Percentiles rank a stretch among this genome's conserved stretches.
phyloP scores from a whole-genome alignment of 2,888 invertebrate genomes.

The Peribatodes rhomboidaria region DNA sequence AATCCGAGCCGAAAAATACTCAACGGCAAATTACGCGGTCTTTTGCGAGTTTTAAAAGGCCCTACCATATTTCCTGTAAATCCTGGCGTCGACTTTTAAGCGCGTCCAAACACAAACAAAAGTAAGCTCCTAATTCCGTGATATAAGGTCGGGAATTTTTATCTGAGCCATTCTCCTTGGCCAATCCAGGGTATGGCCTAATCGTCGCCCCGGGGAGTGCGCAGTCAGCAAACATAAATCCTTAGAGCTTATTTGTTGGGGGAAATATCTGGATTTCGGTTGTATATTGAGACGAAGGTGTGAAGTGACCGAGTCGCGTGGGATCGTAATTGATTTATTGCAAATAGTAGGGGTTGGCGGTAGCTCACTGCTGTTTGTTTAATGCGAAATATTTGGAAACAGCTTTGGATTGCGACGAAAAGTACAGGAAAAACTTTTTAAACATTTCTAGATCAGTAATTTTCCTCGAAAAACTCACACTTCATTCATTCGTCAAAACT shows the following conservation, averaged over 20 bases:
- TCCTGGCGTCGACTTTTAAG: constrained; percentile 46
- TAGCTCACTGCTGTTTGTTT: constrained; percentile 2
- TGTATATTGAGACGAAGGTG: constrained; percentile 39
- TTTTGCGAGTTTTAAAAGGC: constrained; percentile 38
- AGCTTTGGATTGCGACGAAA: background rate
- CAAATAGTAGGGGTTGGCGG: constrained; percentile 34
- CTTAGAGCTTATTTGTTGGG: constrained; percentile 63
- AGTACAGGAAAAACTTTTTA: background rate
- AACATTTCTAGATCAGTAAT: background rate
- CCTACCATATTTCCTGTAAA: constrained; percentile 45
- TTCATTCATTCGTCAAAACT: too few species aligned
- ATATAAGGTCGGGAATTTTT: constrained; percentile 63
- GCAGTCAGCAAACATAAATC: constrained; percentile 61
- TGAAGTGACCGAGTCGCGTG: constrained; percentile 36
- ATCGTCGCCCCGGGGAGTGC: constrained; percentile 45
- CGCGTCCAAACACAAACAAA: constrained; percentile 45
- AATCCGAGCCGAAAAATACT: constrained; percentile 37
- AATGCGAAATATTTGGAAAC: background rate
- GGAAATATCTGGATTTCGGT: constrained; percentile 56
- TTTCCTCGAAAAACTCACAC: background rate
- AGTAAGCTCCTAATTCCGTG: constrained; percentile 59
- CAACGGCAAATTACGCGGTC: constrained; percentile 40
- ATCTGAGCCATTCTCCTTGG: constrained; percentile 48
- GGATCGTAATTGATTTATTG: constrained; percentile 57
- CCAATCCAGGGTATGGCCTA: constrained; percentile 41